Conservation (phyloP, 2,113 vertebrate genomes). For the Lota lota region DNA sequence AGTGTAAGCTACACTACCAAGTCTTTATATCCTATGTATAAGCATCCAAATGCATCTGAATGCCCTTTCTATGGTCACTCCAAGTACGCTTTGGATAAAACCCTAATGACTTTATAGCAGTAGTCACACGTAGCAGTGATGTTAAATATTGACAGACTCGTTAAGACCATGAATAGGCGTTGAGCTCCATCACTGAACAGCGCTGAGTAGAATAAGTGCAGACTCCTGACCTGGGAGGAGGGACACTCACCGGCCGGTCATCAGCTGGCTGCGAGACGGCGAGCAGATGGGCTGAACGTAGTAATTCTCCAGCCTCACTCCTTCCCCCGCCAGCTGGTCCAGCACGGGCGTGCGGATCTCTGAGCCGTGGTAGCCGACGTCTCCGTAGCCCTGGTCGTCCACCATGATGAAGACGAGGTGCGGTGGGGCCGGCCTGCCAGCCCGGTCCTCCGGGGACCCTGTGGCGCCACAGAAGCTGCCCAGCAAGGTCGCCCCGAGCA, state of each 20-base stretch:
- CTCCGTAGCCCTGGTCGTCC: slow-evolving; percentile 91
- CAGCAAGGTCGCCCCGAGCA: slow-evolving; percentile 32
- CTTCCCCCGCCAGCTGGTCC: slow-evolving; percentile 85
- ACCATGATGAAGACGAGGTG: slow-evolving; percentile 90
- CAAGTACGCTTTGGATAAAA: too few relatives aligned
- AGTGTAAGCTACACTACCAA: too few relatives aligned
- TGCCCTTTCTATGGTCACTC: too few relatives aligned
- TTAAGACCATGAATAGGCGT: neutral
- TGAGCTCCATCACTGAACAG: neutral
- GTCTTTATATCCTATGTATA: too few relatives aligned
- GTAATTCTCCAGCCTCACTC: slow-evolving; percentile 93
- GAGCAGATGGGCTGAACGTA: slow-evolving; percentile 96
- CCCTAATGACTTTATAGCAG: too few relatives aligned
- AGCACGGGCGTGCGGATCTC: slow-evolving; percentile 85
- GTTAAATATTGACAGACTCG: neutral
- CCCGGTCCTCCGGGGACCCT: neutral
- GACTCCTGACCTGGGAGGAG: neutral
- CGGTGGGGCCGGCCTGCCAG: slow-evolving; percentile 48
- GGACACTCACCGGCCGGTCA: slow-evolving; percentile 85
- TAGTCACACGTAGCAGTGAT: too few relatives aligned
- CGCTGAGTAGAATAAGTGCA: neutral
- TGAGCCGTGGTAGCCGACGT: slow-evolving; percentile 89
- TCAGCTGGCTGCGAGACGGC: slow-evolving; percentile 90
- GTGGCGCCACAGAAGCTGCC: slow-evolving; percentile 31
- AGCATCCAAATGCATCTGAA: too few relatives aligned